These are phyloP conservation scores for Malacoraja senta DNA, from an alignment of 2,797 vertebrate genomes.

Conservation along the genomic window DNA sequence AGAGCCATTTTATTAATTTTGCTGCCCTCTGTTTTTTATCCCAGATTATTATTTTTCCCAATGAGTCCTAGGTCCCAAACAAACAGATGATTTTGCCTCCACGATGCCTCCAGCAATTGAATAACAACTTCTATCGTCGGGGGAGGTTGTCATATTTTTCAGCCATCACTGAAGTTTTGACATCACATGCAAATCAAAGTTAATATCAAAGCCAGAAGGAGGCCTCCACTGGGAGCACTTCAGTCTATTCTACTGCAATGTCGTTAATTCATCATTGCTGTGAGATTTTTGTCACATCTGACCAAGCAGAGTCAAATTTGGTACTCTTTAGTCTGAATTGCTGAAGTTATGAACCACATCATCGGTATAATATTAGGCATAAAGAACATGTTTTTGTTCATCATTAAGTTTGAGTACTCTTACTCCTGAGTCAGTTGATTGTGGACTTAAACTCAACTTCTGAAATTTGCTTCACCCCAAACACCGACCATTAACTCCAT, in stretches of 20 bases:
- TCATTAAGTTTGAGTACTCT: not conserved
- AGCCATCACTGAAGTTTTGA: not conserved
- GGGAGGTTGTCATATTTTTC: not conserved
- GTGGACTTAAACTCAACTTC: not conserved
- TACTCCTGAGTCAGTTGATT: not conserved
- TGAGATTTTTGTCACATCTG: not conserved
- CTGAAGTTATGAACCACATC: not conserved
- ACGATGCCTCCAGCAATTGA: not conserved
- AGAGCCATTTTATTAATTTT: not conserved
- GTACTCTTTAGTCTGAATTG: not conserved
- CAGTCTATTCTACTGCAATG: not conserved
- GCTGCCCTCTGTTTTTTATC: not conserved
- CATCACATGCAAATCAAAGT: not conserved
- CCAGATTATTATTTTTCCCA: not conserved
- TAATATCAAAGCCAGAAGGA: not conserved
- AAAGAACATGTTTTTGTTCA: not conserved
- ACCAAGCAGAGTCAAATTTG: not conserved
- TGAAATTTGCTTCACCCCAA: no score
- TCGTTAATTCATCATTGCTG: not conserved
- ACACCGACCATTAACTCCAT: no score
- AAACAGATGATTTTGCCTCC: not conserved
- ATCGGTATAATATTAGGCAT: not conserved
- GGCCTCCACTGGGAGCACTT: not conserved
- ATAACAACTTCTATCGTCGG: not conserved
- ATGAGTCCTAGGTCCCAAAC: not conserved